Evolutionary conservation across 2,797 vertebrate genomes (phyloP), one percentile per base, ranked within the genome.

Genomic region (Buphagus erythrorhynchus): DNA sequence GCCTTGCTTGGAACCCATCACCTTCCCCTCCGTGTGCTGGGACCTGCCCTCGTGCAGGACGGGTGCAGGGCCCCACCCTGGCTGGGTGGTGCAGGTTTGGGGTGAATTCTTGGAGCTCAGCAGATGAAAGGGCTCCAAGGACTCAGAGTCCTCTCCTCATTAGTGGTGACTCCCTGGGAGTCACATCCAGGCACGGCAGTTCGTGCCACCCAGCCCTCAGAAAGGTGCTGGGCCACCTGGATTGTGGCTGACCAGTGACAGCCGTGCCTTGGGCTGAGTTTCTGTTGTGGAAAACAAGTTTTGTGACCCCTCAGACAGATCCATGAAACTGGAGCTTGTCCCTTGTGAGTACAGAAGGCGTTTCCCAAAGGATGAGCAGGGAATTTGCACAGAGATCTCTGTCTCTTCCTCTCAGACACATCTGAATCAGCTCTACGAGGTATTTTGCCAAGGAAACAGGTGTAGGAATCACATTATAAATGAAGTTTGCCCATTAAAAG

Each of bases 61-160:
- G 65, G 92, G 80, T 24, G 45, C 5, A 55, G 83, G 74, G 77
- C 91, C 86, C 81, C 90, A 85, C 94, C 93, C 95, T 77, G 42
- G 73, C 91, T 82, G 93, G 87, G 71, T 59, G 93, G 22, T 77
- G 83, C 73, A 74, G 55, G 42, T 80, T 81, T 86, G 75, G 93
- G 88, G 89, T 52, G 82, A 93, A 61, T 77, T 35, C 80, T 45
- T 65, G 76, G 88, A 78, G 92, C 91, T 88, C 83, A 54, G 93
- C 84, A 86, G 65, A 95, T 96, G 93, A 97, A 93, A 96, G 75
- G 66, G 78, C 66, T 58, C 21, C 69, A n/a, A 66, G 92, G 93
- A 68, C 54, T 52, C 5, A 0, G 38, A 94, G 87, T 84, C 42
- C 79, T 95, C 73, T 84, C 59, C 67, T 87, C 67, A 66, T 79